phyloP scores from a whole-genome alignment of 2,797 vertebrate genomes.

The Ciconia nigra region DNA sequence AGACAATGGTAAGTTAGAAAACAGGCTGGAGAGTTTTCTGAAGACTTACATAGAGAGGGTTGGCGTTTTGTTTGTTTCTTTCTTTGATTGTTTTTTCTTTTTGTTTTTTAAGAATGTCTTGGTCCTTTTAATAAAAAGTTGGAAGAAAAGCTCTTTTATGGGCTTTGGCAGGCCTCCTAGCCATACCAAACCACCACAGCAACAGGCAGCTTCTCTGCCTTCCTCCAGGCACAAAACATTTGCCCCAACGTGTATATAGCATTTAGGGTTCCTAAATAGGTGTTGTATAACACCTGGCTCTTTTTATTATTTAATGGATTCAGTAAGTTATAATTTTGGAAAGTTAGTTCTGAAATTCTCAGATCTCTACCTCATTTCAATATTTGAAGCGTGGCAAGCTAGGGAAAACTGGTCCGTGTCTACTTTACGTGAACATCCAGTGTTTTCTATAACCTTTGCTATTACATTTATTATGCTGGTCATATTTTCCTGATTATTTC shows the following conservation, averaged over 20 bases:
- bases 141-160: background rate
- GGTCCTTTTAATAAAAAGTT: background rate
- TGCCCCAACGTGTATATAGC: background rate
- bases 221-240: background rate
- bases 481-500: conserved; percentile 10
- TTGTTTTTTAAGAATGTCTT: background rate
- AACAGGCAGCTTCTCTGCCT: background rate
- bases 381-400: background rate
- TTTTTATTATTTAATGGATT: background rate
- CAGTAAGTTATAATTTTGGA: background rate
- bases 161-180: background rate
- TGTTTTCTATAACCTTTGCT: background rate
- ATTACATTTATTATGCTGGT: conserved; percentile 1
- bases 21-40: background rate
- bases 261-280: background rate
- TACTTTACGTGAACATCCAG: background rate
- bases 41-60: background rate
- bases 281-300: background rate
- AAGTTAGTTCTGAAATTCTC: background rate
- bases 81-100: background rate
- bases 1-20: background rate
- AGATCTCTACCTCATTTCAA: background rate
- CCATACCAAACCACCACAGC: background rate
- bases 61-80: background rate
- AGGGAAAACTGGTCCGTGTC: background rate